Evolutionary conservation across 2,797 vertebrate species (phyloP).

Genomic region (Yasuhikotakia modesta): DNA sequence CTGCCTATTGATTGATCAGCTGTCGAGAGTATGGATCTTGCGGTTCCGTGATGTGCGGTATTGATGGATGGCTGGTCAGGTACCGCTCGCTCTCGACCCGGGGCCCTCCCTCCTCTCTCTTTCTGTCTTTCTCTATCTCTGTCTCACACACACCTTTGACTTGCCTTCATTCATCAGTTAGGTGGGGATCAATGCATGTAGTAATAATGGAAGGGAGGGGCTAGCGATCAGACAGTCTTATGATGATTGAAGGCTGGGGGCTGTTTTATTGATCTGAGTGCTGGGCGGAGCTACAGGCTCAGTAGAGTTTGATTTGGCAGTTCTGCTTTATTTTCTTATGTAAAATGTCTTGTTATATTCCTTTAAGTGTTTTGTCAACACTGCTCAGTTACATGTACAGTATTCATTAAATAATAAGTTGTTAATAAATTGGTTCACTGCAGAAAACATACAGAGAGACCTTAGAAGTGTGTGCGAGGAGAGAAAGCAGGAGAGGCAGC

Average conservation of each 20-base stretch:
- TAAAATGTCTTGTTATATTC: background rate
- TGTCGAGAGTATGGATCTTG: slow-evolving; percentile 69
- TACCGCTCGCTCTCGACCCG: slow-evolving; percentile 18
- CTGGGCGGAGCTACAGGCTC: background rate
- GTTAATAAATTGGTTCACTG: background rate
- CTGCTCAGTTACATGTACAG: too few relatives aligned
- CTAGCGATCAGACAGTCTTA: background rate
- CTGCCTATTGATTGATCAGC: slow-evolving; percentile 71
- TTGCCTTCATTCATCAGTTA: slow-evolving; percentile 61
- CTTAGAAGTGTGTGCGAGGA: background rate
- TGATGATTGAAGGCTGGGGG: slow-evolving; percentile 6
- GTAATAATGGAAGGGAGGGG: slow-evolving; percentile 53
- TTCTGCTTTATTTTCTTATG: background rate
- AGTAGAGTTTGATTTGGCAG: background rate
- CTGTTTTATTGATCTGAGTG: background rate
- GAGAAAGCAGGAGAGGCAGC: background rate
- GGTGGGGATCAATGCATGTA: slow-evolving; percentile 63
- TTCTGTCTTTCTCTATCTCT: slow-evolving; percentile 41
- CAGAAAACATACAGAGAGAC: background rate
- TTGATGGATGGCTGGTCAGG: slow-evolving; percentile 64
- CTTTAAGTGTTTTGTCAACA: background rate
- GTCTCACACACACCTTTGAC: slow-evolving; percentile 55
- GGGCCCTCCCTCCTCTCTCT: slow-evolving; percentile 4
- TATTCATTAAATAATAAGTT: too few relatives aligned
- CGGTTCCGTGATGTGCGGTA: slow-evolving; percentile 62